A percentile compares a stretch with the other conserved stretches of the same genome.
Evolutionary conservation across 1,140 invertebrate genomes (phyloP).

Genomic region (Temnothorax curvispinosus): DNA sequence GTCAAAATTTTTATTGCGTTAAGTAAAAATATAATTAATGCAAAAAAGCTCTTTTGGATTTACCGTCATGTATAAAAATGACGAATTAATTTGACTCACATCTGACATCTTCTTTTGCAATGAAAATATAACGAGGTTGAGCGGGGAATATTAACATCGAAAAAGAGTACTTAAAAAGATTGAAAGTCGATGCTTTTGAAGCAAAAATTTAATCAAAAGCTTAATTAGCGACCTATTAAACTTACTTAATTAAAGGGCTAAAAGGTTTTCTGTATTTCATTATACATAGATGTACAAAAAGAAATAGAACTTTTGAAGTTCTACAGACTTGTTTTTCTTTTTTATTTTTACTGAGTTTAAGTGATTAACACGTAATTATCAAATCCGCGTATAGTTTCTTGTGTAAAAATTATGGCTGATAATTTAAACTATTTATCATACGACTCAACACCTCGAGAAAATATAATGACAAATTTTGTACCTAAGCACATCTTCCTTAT

Average conservation of each 20-base stretch:
- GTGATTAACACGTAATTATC: conserved; percentile 9
- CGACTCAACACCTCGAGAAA: background rate
- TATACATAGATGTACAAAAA: background rate
- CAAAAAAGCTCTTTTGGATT: background rate
- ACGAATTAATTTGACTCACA: background rate
- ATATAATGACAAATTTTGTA: background rate
- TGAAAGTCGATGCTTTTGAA: conserved; percentile 43
- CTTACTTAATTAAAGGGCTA: conserved; percentile 53
- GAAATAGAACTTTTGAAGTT: conserved; percentile 1
- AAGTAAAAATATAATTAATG: background rate
- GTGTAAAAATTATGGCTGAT: background rate
- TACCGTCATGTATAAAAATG: background rate
- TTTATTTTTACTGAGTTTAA: background rate
- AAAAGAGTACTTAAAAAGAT: conserved; percentile 28
- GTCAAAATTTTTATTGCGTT: background rate
- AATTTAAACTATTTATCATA: background rate
- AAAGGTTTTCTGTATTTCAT: conserved; percentile 32
- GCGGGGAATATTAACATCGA: conserved; percentile 4
- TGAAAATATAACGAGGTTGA: conserved; percentile 31
- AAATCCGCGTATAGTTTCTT: background rate
- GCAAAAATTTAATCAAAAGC: conserved; percentile 53
- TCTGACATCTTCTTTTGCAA: background rate
- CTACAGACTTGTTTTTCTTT: background rate
- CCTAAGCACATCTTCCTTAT: background rate
- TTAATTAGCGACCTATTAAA: conserved; percentile 57